Evolutionary conservation across 2,888 invertebrate genomes (phyloP), one percentile per base, ranked within the genome.

Genomic region (Perizoma affinitatum): DNA sequence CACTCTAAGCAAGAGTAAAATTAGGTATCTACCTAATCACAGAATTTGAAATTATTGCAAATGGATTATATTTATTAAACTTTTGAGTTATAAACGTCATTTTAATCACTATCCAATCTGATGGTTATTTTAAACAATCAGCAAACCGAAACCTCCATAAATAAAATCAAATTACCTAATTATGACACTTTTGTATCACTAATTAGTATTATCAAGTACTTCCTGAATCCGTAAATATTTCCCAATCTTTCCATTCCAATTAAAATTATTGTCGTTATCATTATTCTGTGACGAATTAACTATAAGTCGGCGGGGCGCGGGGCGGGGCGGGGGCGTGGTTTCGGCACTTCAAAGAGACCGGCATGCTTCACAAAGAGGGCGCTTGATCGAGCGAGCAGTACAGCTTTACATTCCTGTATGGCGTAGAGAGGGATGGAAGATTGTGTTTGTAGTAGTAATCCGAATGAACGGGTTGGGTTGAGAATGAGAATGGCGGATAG

Each of bases 181-280:
- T n/a, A 63, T 60, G 60, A 64, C 62, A 57, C 50, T 44, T 54
- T 59, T 58, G 62, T 58, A 7, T 34, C 44, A 11, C 61, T 65
- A 65, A 68, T 68, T 62, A 67, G 66, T 34, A 50, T 46, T 47
- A 54, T 45, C 59, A 52, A 59, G 60, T 42, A 66, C 62, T 56
- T 56, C 64, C 66, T 63, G 52, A 75, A 72, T 74, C 74, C 76
- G 71, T 67, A 61, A 69, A 73, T 70, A 74, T 77, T 79, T 77
- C 72, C 74, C 76, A 75, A 77, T 82, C 77, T 80, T 85, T 86
- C 83, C 82, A 77, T 73, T 82, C 73, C 87, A 90, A 91, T 90
- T 91, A 90, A 90, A 90, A 83, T 75, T 84, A 85, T 87, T 89
- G 88, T 90, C 89, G 87, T 90, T 90, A 89, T 70, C 88, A 87